Base-by-base conservation (phyloP, 2,113 vertebrate species). In the Casuarius casuarius region DNA sequence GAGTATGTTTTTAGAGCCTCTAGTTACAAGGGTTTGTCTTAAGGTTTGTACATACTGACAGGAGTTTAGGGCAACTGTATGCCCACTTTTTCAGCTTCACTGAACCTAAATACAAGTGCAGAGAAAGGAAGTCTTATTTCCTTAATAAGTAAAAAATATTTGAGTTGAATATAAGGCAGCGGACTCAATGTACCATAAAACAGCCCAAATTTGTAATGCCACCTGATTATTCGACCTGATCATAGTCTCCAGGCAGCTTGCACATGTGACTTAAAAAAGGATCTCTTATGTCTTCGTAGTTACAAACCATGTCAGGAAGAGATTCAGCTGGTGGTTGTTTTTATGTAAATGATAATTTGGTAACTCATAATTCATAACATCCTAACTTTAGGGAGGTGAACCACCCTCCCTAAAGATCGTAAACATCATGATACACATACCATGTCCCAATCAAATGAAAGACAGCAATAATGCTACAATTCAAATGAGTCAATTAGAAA, bases 401-500 rank as follows among this genome's bases (percentile, higher is more conserved):
- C 91, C 40, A 82, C 66, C 31, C 63, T 89, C 65, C 68, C 59
- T 88, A 62, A 92, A 84, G 67, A 85, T 84, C 3, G 3, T 63
- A 91, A 52, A 35, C 42, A 63, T 81, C 79, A 71, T 67, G 74
- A 91, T 83, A 71, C 40, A 76, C 74, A 91, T 65, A 59, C 54
- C 67, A 70, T 31, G 82, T 62, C 84, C 48, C 82, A 93, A 56
- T 54, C 79, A 87, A 95, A 79, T 44, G 70, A 85, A 92, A 95
- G 77, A 54, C 9, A 90, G 63, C 38, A 83, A 67, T 66, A 77
- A 84, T 23, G 56, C 63, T 86, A 7, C 59, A 84, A 82, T 93
- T 96, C 82, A 94, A 54, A 93, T 83, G 65, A 86, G 76, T 91
- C 72, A 90, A 77, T 86, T 83, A 93, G 82, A 79, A 96, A 92